These are phyloP conservation scores for Cassiopea xamachana DNA, from an alignment of 30 jellyfish, hydroid and myxozoan genomes.

Conservation along the genomic window DNA sequence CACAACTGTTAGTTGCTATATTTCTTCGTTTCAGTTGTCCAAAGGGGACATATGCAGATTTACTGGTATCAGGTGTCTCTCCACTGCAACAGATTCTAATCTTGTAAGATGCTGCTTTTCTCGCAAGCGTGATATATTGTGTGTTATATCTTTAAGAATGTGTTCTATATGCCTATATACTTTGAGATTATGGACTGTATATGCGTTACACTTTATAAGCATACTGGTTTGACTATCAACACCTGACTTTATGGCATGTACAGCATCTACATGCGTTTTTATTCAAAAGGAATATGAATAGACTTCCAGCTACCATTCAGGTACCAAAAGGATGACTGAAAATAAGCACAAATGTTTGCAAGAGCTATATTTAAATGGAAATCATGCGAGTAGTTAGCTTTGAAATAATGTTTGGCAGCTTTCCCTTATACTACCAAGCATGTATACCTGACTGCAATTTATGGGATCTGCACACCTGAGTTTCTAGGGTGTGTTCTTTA, in stretches of 20 bases:
- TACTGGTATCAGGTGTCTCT: slow-evolving; percentile 53
- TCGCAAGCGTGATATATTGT: no score
- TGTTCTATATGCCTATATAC: no score
- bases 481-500: no score
- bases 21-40: slow-evolving; percentile 41
- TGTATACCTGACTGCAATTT: no score
- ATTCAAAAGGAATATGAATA: not conserved
- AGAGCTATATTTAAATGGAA: not conserved
- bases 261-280: not conserved
- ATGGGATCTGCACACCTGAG: no score
- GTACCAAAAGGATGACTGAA: not conserved
- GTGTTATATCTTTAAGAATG: no score
- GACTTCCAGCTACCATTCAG: slow-evolving; percentile 2
- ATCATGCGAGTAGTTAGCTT: no score
- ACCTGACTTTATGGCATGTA: not conserved
- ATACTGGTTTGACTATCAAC: not conserved
- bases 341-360: not conserved
- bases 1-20: not conserved
- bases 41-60: slow-evolving; percentile 53
- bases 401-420: no score
- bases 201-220: no score
- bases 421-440: no score
- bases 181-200: no score
- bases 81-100: slow-evolving; percentile 58
- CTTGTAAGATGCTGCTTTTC: slow-evolving; percentile 18